A percentile compares a stretch with the other conserved stretches of the same genome.
Conservation (phyloP, 2,888 invertebrate species). For the Hypercompe scribonia region DNA sequence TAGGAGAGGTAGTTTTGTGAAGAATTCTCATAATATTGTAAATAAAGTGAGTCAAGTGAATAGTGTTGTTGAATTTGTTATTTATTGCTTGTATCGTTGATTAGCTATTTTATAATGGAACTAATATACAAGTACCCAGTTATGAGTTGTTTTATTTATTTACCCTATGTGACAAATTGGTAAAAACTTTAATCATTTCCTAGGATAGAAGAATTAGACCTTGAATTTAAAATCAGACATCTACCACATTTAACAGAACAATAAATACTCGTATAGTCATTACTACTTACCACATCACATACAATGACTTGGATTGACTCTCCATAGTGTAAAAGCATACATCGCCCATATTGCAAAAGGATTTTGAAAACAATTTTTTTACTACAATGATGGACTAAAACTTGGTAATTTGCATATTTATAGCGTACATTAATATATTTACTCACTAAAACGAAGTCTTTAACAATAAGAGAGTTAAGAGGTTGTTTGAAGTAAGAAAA, state of each 20-base stretch:
- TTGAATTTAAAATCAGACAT: too few species aligned
- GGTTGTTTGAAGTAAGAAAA: too few species aligned
- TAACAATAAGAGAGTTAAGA: too few species aligned
- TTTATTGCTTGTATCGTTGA: conserved; percentile 81
- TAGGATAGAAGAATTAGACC: too few species aligned
- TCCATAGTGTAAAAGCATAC: too few species aligned
- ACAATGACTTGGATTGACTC: not conserved
- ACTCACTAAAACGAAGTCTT: too few species aligned
- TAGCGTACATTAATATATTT: too few species aligned
- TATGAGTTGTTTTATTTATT: conserved; percentile 63
- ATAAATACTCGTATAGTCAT: not conserved
- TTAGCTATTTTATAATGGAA: conserved; percentile 81
- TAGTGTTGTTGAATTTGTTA: conserved; percentile 82
- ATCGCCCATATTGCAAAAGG: too few species aligned
- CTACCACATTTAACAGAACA: not conserved
- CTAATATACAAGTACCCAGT: conserved; percentile 80
- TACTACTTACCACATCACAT: not conserved
- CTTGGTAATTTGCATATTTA: too few species aligned
- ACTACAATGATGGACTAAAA: too few species aligned
- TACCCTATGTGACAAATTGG: not conserved
- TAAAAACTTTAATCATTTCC: too few species aligned
- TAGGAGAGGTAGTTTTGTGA: conserved; percentile 44
- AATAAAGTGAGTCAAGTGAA: conserved; percentile 73
- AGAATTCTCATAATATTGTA: conserved; percentile 72
- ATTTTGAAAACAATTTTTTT: too few species aligned